Evolutionary conservation across 2,113 vertebrate species (phyloP), one percentile per base, ranked within the genome.

Genomic region (Chaetops frenatus): DNA sequence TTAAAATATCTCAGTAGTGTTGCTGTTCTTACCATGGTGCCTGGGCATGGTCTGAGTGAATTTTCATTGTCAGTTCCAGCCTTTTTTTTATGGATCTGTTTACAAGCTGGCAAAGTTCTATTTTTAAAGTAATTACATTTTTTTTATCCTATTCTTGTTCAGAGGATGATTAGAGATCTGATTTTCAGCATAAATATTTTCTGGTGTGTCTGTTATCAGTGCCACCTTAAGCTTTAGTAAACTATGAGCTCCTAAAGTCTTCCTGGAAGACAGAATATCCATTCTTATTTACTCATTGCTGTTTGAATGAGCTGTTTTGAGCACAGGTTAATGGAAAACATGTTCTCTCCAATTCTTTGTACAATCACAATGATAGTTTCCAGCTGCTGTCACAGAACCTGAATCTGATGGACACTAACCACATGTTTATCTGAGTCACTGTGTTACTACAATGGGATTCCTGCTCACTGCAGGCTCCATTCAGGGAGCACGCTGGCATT

Each of bases 381-480:
- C 18, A 56, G 33, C 42, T 81, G 24, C 31, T 61, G 6, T 38
- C 35, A 5, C 33, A 65, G 74, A 56, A 66, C 60, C 35, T 65
- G 54, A 51, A 73, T 47, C 27, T 66, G 60, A 62, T 13, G 78
- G 62, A 57, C 36, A 42, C 12, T 70, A 88, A 61, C 9, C 44
- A 45, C 0, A 0, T 50, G 33, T 78, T 65, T 66, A 48, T 21
- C 40, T 81, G 65, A 70, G 51, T 82, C 40, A 33, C 36, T 45
- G 7, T 81, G 48, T 70, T 65, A 42, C 20, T 70, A 44, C 56
- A 81, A 42, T n/a, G 15, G 17, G 19, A 60, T 47, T 38, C 21
- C 7, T 12, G 5, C 18, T 60, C 18, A 15, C 25, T 73, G 33
- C 0, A 0, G 23, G 12, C 28, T 56, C 23, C 27, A 51, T 51